Base-by-base conservation (phyloP, 2,888 invertebrate genomes). In the Helicoverpa assulta region DNA sequence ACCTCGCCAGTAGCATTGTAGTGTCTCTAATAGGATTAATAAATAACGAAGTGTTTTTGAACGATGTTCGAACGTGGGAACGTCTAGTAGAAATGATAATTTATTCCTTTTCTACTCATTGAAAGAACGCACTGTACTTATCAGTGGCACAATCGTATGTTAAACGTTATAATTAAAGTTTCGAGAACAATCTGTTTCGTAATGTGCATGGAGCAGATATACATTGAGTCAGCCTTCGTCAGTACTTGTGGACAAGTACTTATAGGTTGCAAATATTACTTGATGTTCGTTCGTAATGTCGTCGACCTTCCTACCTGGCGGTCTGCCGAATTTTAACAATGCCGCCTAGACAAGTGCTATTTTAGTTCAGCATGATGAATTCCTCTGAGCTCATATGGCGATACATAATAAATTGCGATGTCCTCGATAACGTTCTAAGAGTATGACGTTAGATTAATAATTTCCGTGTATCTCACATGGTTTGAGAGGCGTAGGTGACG, bases 391-490 rank as follows among this genome's bases (percentile, higher is more conserved):
- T 80, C 73, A 50, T 54, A 73, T 47, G 53, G 53, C 61, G 18
- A 63, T 70, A 55, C 55, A 61, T 70, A 63, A 73, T 72, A 67
- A 70, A 73, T 67, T 69, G n/a, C 21, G 18, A 67, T 68, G 75
- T 78, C 83, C 75, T 85, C 72, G 76, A 47, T 65, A 62, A 70
- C 71, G 67, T 50, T 71, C 64, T 63, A 63, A 61, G 60, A 63
- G 50, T 66, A 51, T 72, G 69, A 78, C 74, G 73, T 78, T 71
- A 77, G 75, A 81, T 80, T 81, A 81, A 84, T 85, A 84, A 85
- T 87, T 86, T 89, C 87, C 88, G 86, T 85, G 83, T 86, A 86
- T 86, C 86, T 86, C 86, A 88, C 85, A 86, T 82, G 74, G 73
- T 69, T 70, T 78, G 65, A 72, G 71, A 70, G 59, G 85, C 78